phyloP scores from a whole-genome alignment of 2,888 invertebrate species.

The Metalampra italica region DNA sequence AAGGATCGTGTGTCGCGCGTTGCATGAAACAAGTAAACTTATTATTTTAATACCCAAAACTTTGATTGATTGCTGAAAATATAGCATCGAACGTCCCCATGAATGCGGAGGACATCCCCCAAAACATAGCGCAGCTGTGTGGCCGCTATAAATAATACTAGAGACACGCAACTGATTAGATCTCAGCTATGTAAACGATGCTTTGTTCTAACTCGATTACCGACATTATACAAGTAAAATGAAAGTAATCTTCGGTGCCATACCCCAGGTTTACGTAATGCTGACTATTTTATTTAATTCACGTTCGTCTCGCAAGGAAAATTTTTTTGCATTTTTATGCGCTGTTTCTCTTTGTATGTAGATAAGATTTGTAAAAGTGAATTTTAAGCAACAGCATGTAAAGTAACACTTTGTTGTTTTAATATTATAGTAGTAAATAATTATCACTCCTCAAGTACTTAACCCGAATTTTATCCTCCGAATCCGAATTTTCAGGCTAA shows the following conservation, averaged over 20 bases:
- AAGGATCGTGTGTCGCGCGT: too few species aligned
- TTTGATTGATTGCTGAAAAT: too few species aligned
- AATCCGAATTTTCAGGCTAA: too few species aligned
- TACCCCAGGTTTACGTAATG: slow-evolving; percentile 15
- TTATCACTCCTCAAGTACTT: too few species aligned
- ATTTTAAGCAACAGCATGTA: neutral
- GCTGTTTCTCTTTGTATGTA: neutral
- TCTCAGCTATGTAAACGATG: neutral
- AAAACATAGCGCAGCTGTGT: too few species aligned
- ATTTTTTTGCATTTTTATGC: neutral
- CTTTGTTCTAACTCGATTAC: neutral
- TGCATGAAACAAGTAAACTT: too few species aligned
- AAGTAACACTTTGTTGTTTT: neutral
- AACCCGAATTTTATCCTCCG: too few species aligned
- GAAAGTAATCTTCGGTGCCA: slow-evolving; percentile 1
- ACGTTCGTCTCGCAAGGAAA: neutral
- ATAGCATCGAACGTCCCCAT: too few species aligned
- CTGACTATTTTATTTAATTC: slow-evolving; percentile 12
- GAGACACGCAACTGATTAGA: neutral
- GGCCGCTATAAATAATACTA: neutral
- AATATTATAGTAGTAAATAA: too few species aligned
- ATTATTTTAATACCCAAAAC: too few species aligned
- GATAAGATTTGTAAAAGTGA: neutral
- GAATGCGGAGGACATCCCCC: too few species aligned
- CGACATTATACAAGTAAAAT: neutral